Percentiles rank a stretch among this genome's conserved stretches.
phyloP scores from a whole-genome alignment of 2,888 invertebrate species.

The Ochropleura plecta region DNA sequence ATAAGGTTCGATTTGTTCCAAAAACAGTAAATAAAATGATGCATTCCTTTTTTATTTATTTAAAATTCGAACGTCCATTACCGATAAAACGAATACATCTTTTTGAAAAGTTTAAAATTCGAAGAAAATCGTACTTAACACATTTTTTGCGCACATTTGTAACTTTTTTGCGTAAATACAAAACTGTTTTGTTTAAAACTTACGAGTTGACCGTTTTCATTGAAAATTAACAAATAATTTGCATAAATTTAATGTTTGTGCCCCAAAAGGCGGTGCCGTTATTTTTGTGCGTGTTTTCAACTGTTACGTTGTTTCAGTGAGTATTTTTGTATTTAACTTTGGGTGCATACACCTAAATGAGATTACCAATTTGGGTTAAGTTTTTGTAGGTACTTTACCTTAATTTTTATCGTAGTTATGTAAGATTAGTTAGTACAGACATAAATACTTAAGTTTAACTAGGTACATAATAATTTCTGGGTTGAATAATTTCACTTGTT shows the following conservation, averaged over 20 bases:
- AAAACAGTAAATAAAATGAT: slow-evolving; percentile 5
- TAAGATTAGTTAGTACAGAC: not conserved
- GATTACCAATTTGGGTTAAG: not conserved
- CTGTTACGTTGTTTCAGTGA: not conserved
- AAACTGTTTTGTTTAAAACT: slow-evolving; percentile 32
- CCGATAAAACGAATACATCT: slow-evolving; percentile 28
- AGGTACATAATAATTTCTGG: not conserved
- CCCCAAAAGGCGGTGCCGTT: slow-evolving; percentile 33
- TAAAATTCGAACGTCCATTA: slow-evolving; percentile 27
- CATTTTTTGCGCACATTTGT: slow-evolving; percentile 27
- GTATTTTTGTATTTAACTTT: slow-evolving; percentile 7
- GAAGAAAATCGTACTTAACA: slow-evolving; percentile 21
- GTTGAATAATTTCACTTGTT: not conserved
- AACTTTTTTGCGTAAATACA: slow-evolving; percentile 34
- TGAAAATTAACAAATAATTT: slow-evolving; percentile 65
- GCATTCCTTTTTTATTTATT: slow-evolving; percentile 5
- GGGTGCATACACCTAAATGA: not conserved
- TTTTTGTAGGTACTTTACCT: not conserved
- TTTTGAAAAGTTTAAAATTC: slow-evolving; percentile 27
- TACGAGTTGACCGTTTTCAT: slow-evolving; percentile 40
- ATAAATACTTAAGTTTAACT: not conserved
- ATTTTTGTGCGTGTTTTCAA: slow-evolving; percentile 21
- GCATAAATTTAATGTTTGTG: slow-evolving; percentile 58
- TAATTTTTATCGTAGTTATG: not conserved
- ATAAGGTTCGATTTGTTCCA: slow-evolving; percentile 24